phyloP scores from a whole-genome alignment of 2,888 invertebrate genomes.

The Metallyticus violacea region DNA sequence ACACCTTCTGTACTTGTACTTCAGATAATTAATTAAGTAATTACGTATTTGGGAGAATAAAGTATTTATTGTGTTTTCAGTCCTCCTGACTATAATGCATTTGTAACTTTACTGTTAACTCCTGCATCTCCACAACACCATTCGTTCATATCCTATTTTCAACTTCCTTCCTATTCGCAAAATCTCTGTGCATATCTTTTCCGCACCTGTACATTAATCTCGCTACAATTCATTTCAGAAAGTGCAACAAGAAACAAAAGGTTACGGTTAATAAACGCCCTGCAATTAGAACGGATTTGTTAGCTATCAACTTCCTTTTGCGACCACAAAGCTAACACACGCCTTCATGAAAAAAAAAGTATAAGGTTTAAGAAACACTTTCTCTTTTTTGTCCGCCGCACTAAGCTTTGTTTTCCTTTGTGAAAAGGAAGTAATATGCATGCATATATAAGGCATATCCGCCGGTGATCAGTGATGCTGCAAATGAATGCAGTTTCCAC shows the following conservation, averaged over 20 bases:
- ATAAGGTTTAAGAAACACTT: neutral
- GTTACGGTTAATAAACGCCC: neutral
- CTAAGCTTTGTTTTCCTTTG: neutral
- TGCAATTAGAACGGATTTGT: neutral
- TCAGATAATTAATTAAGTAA: too few relatives aligned
- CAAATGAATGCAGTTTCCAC: neutral
- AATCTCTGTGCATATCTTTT: too few relatives aligned
- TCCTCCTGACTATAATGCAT: too few relatives aligned
- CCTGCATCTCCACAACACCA: too few relatives aligned
- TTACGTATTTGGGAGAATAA: too few relatives aligned
- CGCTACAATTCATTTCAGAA: neutral
- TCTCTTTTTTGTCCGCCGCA: neutral
- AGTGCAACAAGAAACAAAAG: too few relatives aligned
- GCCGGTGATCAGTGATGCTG: neutral
- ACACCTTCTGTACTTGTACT: too few relatives aligned
- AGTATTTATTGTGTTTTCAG: too few relatives aligned
- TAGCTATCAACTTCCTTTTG: neutral
- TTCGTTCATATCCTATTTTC: too few relatives aligned
- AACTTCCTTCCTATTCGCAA: too few relatives aligned
- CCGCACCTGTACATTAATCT: neutral
- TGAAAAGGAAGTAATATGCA: neutral
- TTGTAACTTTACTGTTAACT: too few relatives aligned
- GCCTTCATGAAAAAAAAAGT: too few relatives aligned
- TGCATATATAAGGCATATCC: neutral
- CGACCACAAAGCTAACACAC: neutral